Evolutionary conservation across 1,140 invertebrate species (phyloP).

Genomic region (Drosophila teissieri): DNA sequence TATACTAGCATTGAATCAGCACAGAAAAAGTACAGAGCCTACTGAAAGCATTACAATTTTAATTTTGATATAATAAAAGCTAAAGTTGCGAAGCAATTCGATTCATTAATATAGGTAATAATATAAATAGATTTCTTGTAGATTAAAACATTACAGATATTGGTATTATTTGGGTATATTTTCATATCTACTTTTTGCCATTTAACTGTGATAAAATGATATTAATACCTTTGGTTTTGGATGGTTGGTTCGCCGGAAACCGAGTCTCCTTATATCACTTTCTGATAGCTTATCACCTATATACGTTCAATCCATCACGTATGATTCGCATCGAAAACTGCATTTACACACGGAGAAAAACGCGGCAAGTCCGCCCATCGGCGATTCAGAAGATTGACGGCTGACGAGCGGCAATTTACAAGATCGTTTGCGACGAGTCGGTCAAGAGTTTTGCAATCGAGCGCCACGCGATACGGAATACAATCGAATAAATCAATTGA

Average conservation of each 20-base stretch:
- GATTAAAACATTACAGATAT: no score
- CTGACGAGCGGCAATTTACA: conserved; percentile 56
- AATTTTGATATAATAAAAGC: no score
- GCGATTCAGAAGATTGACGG: conserved; percentile 17
- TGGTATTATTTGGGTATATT: no score
- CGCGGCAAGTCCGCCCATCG: neutral
- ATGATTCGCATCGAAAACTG: conserved; percentile 17
- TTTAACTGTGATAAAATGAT: no score
- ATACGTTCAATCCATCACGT: conserved; percentile 15
- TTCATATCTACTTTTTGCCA: no score
- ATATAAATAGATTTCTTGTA: no score
- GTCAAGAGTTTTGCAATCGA: conserved; percentile 57
- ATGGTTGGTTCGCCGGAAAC: neutral
- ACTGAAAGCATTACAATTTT: no score
- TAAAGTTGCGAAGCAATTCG: no score
- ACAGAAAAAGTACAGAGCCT: neutral
- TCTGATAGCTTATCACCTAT: conserved; percentile 4
- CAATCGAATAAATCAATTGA: conserved; percentile 83
- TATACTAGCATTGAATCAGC: conserved; percentile 18
- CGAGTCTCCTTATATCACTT: neutral
- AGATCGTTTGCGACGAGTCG: conserved; percentile 58
- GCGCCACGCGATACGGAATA: conserved; percentile 32
- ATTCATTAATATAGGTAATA: no score
- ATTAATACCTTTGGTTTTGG: no score
- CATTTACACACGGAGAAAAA: conserved; percentile 31